Evolutionary conservation across 2,113 vertebrate genomes (phyloP), one percentile per base, ranked within the genome.

Genomic region (Hippocampus zosterae): DNA sequence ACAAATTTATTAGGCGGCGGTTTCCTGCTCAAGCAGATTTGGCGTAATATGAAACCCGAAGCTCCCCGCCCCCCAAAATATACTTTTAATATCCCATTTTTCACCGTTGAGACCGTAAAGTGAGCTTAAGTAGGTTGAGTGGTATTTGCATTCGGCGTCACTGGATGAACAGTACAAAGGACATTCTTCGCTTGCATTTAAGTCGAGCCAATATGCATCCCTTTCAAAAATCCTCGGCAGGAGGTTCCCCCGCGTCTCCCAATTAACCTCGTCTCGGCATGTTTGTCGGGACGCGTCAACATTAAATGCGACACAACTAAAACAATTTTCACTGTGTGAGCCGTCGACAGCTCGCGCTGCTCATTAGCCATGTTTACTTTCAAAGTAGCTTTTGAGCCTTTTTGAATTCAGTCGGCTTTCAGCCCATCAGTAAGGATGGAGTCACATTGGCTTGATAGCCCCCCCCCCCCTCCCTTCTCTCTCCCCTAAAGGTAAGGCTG

Each of bases 361-460:
- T 79, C 74, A 75, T 88, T 83, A 81, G 63, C 57, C 50, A 64
- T 25, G 67, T 83, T 78, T 78, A 64, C 74, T 76, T 80, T 74
- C 73, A 71, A 74, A 82, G 79, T 64, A 65, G 69, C 69, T 72
- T 16, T 16, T 37, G 12, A 60, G 81, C 41, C 8, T 73, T 69
- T 60, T 44, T 44, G 10, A 68, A 83, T 70, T 83, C 70, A 72
- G 63, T 42, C 64, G 21, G 41, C 29, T 60, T 75, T 79, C 23
- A 52, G 81, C 23, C 52, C 71, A 71, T 65, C 65, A 52, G 65
- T 44, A 63, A 42, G 52, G 7, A 63, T 50, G n/a, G 21, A 67
- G 55, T 67, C 53, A 61, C 55, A 69, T 64, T 37, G 10, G 42
- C 53, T 8, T 41, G 50, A 41, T 46, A 48, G 27, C 50, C 2